These are phyloP conservation scores for Montipora foliosa DNA, from an alignment of 64 coral and sea anemone species.

Conservation along the genomic window DNA sequence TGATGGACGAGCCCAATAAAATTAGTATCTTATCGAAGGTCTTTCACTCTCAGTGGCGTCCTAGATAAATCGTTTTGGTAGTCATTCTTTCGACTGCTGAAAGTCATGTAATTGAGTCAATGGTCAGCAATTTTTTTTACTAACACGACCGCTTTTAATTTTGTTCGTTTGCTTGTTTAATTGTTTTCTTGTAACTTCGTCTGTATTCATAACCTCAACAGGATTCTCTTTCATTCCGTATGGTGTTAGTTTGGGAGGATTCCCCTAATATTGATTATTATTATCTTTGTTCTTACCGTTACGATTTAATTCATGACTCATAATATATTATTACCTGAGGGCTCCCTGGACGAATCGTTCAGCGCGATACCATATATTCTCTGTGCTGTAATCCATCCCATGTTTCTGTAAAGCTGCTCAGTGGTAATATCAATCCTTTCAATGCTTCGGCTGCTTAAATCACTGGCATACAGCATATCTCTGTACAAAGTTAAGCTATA, in stretches of 20 bases:
- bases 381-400: background rate
- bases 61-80: no score
- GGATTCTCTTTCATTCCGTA: no score
- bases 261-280: no score
- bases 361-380: conserved; percentile 15
- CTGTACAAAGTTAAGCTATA: conserved; percentile 32
- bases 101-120: no score
- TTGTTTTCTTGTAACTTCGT: no score
- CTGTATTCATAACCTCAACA: no score
- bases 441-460: background rate
- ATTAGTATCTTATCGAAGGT: background rate
- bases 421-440: conserved; percentile 37
- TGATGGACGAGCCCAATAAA: background rate
- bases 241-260: no score
- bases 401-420: background rate
- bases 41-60: no score
- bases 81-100: no score
- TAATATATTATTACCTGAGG: background rate
- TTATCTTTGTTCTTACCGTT: background rate
- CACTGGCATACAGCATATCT: conserved; percentile 36
- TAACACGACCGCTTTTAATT: no score
- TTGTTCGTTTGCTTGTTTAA: no score
- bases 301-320: background rate
- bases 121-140: no score
- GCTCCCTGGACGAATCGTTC: conserved; percentile 34